Evolutionary conservation across 2,113 vertebrate genomes (phyloP).

Genomic region (Anarrhichthys ocellatus): DNA sequence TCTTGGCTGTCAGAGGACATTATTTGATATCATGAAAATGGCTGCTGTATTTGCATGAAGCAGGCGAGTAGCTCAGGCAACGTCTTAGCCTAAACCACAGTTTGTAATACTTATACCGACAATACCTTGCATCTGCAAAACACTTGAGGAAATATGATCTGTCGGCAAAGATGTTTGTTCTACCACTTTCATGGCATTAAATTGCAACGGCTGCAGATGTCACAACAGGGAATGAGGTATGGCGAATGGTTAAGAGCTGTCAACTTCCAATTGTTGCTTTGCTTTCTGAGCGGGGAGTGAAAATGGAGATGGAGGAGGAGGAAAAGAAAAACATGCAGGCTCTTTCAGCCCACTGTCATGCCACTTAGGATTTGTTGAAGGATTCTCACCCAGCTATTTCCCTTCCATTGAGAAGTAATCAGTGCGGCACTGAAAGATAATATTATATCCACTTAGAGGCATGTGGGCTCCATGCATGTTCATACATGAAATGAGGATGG

Average conservation of each 20-base stretch:
- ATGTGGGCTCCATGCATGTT: slow-evolving; percentile 75
- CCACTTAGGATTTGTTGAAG: slow-evolving; percentile 83
- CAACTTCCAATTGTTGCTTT: slow-evolving; percentile 76
- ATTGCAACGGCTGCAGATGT: slow-evolving; percentile 71
- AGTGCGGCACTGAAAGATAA: slow-evolving; percentile 79
- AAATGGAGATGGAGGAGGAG: slow-evolving; percentile 73
- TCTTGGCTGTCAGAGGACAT: slow-evolving; percentile 39
- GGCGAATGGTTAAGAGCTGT: slow-evolving; percentile 71
- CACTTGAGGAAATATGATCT: slow-evolving; percentile 70
- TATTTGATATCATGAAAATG: slow-evolving; percentile 43
- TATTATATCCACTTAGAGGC: slow-evolving; percentile 80
- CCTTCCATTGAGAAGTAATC: slow-evolving; percentile 80
- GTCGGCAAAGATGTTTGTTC: slow-evolving; percentile 65
- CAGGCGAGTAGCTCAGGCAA: slow-evolving; percentile 44
- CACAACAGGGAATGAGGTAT: slow-evolving; percentile 76
- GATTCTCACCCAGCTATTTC: slow-evolving; percentile 80
- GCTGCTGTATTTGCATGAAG: slow-evolving; percentile 49
- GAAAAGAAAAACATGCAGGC: slow-evolving; percentile 76
- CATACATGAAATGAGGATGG: slow-evolving; percentile 75
- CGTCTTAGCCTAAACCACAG: slow-evolving; percentile 36
- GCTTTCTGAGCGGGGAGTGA: slow-evolving; percentile 68
- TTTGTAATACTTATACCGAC: slow-evolving; percentile 15
- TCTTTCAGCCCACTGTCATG: slow-evolving; percentile 80
- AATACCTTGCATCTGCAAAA: slow-evolving; percentile 49
- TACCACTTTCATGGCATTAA: slow-evolving; percentile 62